Evolutionary conservation across 1,140 invertebrate species (phyloP).

Genomic region (Drosophila miranda): DNA sequence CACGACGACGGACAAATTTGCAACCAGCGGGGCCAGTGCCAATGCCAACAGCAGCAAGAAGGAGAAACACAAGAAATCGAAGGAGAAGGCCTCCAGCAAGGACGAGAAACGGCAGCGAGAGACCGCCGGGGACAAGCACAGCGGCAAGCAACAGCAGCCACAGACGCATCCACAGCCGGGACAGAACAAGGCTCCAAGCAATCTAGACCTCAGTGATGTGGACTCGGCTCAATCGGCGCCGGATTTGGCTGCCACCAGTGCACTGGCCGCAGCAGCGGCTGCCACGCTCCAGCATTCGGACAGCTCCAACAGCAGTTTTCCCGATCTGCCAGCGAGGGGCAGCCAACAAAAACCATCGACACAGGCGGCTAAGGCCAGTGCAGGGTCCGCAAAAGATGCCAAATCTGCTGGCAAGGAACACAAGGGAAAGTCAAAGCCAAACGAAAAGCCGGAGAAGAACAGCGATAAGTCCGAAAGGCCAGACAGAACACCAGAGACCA

Average conservation of each 20-base stretch:
- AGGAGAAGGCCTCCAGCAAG: constrained; percentile 63
- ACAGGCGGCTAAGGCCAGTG: constrained; percentile 21
- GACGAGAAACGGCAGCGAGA: constrained; percentile 76
- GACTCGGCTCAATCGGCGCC: constrained; percentile 69
- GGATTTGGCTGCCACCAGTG: constrained; percentile 56
- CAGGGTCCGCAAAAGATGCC: constrained; percentile 30
- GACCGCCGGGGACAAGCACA: constrained; percentile 28
- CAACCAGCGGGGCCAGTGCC: constrained; percentile 3
- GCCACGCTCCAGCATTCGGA: constrained; percentile 75
- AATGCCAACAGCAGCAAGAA: constrained; percentile 49
- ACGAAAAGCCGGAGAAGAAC: constrained; percentile 43
- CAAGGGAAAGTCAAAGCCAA: constrained; percentile 51
- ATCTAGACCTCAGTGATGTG: constrained; percentile 73
- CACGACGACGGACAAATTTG: constrained; percentile 18
- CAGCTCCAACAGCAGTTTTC: constrained; percentile 82
- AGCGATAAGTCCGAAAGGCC: constrained; percentile 43
- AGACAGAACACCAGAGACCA: constrained; percentile 56
- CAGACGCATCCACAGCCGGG: constrained; percentile 8
- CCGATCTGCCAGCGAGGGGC: constrained; percentile 63
- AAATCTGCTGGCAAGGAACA: constrained; percentile 58
- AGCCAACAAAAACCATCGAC: constrained; percentile 41
- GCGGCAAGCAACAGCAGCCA: constrained; percentile 35
- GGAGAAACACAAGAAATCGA: constrained; percentile 71
- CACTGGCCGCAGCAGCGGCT: constrained; percentile 64
- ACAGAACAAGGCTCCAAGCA: constrained; percentile 50